Evolutionary conservation across 2,797 vertebrate species (phyloP), one percentile per base, ranked within the genome.

Genomic region (Pelobates cultripes): DNA sequence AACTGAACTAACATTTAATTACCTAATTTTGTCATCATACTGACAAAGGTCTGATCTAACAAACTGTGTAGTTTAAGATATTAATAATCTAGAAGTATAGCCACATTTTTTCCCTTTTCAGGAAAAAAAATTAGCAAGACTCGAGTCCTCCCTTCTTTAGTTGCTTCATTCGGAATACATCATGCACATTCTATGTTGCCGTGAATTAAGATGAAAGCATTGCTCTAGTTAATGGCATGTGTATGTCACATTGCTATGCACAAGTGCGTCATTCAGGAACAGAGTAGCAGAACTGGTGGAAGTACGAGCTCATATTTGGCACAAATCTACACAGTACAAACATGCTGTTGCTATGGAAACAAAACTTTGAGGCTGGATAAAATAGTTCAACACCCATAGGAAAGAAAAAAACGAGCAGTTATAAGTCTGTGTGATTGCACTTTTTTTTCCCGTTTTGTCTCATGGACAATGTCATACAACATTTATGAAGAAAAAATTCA

Each of bases 301-400:
- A 44, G 77, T 13, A 43, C 78, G 55, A 84, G 77, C 82, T 84
- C 82, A 84, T 75, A 64, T 68, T 84, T 84, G 82, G 82, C 82
- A 79, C 15, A n/a, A 40, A 44, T 42, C 55, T 40, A 15, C 28
- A 69, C 43, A 61, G 75, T 79, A 75, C 55, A 75, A 75, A 75
- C n/a, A 70, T 57, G 7, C 75, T 84, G 72, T 71, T 79, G n/a
- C 77, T 60, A 75, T 45, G 60, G 82, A 84, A 84, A 79, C 77
- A 84, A 70, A 84, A 79, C 63, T 69, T 73, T 51, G 13, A 75
- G 42, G 4, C 51, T 69, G 43, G 73, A 83, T 73, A 83, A 73
- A 55, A 73, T 40, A 57, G 5, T 15, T 73, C 47, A 73, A 76
- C 75, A 61, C 40, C 51, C 61, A 70, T 74, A 69, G 43, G 43